A percentile compares a stretch with the other conserved stretches of the same genome.
These are phyloP conservation scores for Bombus polaris DNA, from an alignment of 1,140 invertebrate genomes.

Conservation along the genomic window DNA sequence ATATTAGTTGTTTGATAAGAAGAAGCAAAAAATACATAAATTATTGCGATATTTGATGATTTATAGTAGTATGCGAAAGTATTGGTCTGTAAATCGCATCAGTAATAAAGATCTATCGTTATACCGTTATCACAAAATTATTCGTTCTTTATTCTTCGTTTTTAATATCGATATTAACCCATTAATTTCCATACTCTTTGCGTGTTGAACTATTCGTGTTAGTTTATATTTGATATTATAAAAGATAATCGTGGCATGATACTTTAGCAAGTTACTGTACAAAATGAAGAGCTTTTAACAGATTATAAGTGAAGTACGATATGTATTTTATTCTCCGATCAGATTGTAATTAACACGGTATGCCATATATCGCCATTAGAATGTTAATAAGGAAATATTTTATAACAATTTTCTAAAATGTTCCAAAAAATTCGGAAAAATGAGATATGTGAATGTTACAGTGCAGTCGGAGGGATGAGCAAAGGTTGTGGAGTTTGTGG, in stretches of 20 bases:
- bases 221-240: background rate
- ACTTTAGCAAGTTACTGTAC: background rate
- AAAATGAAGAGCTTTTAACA: background rate
- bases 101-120: background rate
- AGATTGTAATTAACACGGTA: too few species aligned
- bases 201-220: background rate
- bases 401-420: too few species aligned
- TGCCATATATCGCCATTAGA: too few species aligned
- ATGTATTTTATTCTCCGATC: too few species aligned
- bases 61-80: background rate
- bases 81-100: background rate
- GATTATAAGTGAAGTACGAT: background rate
- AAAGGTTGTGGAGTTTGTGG: conserved; percentile 84
- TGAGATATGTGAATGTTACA: conserved; percentile 4
- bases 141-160: background rate
- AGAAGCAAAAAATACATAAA: background rate
- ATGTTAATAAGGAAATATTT: too few species aligned
- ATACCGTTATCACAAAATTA: background rate
- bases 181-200: background rate
- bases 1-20: background rate
- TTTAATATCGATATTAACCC: background rate
- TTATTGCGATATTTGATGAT: background rate
- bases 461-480: conserved; percentile 74
- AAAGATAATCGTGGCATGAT: background rate
- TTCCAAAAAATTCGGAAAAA: background rate